A percentile compares a stretch with the other conserved stretches of the same genome.
Conservation (phyloP, 2,797 vertebrate genomes). For the Ispidina picta region DNA sequence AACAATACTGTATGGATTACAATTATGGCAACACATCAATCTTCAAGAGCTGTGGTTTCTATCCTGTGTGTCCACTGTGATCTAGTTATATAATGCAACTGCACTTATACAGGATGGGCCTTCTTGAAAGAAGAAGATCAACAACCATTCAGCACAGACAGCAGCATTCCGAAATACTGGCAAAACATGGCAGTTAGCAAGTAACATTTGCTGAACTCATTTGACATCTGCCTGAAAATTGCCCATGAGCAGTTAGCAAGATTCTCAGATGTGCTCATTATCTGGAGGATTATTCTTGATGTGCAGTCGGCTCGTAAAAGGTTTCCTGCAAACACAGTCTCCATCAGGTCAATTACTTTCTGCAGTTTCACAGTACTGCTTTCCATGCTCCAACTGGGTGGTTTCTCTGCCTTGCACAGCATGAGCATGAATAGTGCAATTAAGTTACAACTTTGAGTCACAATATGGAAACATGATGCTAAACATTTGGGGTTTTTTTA, state of each 20-base stretch:
- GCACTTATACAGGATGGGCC: not conserved
- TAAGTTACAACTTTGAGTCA: not conserved
- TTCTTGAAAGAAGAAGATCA: constrained; percentile 1
- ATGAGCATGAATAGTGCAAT: not conserved
- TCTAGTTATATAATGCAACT: not conserved
- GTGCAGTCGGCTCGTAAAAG: not conserved
- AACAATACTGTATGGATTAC: accelerated
- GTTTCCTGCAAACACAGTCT: not conserved
- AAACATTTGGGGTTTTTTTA: not conserved
- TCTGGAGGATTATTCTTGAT: not conserved
- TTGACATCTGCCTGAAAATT: not conserved
- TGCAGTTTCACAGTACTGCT: not conserved
- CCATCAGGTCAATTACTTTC: not conserved
- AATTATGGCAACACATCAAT: not conserved
- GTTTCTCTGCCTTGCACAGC: not conserved
- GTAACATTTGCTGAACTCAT: not conserved
- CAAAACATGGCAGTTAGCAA: not conserved
- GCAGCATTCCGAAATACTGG: not conserved
- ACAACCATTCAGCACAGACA: not conserved
- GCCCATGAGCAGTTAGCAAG: not conserved
- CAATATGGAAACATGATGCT: accelerated
- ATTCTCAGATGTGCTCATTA: constrained; percentile 18
- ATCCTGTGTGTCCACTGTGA: accelerated
- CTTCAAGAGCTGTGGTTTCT: not conserved
- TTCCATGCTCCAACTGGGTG: not conserved